Evolutionary conservation across 2,113 vertebrate genomes (phyloP).

Genomic region (Ariopsis seemanni): DNA sequence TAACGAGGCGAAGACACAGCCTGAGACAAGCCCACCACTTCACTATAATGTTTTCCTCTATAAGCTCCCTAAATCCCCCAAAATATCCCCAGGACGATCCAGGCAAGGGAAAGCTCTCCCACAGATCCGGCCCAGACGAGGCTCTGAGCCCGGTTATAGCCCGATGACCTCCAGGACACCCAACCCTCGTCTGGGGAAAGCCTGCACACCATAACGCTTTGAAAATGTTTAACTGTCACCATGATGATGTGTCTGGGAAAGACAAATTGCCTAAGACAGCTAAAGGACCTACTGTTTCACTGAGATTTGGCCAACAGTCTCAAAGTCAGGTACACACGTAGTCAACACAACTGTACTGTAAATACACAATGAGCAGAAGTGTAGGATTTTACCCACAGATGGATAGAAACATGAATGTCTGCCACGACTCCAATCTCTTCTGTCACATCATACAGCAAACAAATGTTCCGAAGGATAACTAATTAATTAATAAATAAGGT

Average conservation of each 20-base stretch:
- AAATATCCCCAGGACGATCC: constrained; percentile 51
- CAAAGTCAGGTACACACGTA: not conserved
- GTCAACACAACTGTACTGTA: not conserved
- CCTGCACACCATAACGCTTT: constrained; percentile 39
- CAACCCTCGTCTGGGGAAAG: constrained; percentile 30
- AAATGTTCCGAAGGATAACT: not conserved
- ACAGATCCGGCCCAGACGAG: constrained; percentile 53
- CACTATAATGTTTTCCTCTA: constrained; percentile 76
- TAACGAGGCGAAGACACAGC: constrained; percentile 69
- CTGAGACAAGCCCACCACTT: constrained; percentile 62
- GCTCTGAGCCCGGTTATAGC: constrained; percentile 61
- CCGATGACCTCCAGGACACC: constrained; percentile 58
- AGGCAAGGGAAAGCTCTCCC: constrained; percentile 38
- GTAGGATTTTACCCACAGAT: constrained; percentile 2
- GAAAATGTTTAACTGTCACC: not conserved
- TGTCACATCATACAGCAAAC: constrained; percentile 22
- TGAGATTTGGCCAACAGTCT: not conserved
- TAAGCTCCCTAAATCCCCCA: constrained; percentile 60
- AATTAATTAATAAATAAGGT: constrained; percentile 44
- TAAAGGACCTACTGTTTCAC: not conserved
- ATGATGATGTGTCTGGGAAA: not conserved
- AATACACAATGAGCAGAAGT: not conserved
- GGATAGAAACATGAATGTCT: constrained; percentile 9
- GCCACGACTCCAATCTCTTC: not conserved
- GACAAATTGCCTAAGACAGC: not conserved